Percentiles rank a stretch among this genome's conserved stretches.
phyloP scores from a whole-genome alignment of 2,797 vertebrate genomes.

The Hoplostethus mediterraneus region DNA sequence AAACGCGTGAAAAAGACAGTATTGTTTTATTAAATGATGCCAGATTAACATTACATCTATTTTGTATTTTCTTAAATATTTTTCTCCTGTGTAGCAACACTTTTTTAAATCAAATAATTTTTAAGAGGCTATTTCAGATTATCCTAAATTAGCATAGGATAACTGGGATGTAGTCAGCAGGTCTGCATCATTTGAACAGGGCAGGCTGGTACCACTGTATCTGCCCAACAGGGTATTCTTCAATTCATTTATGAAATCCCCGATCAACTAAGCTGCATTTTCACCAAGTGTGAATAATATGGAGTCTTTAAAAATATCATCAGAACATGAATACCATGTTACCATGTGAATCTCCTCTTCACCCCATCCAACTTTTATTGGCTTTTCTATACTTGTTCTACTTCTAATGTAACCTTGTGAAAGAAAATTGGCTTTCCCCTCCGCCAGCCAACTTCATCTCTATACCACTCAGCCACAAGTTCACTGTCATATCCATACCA shows the following conservation, averaged over 20 bases:
- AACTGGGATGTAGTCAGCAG: neutral
- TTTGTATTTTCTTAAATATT: too few relatives aligned
- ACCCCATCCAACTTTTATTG: too few relatives aligned
- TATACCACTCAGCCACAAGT: slow-evolving; percentile 1
- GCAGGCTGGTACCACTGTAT: neutral
- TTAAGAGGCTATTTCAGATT: neutral
- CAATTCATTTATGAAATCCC: too few relatives aligned
- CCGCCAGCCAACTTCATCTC: slow-evolving; percentile 6
- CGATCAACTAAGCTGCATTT: too few relatives aligned
- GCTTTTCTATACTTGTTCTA: neutral
- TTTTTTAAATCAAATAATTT: neutral
- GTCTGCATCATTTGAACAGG: neutral
- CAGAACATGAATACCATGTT: neutral
- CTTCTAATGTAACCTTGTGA: slow-evolving; percentile 14
- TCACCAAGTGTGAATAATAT: neutral
- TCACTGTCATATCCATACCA: slow-evolving; percentile 23
- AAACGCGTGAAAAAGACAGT: neutral
- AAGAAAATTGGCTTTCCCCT: slow-evolving; percentile 14
- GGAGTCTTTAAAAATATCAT: neutral
- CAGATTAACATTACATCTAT: neutral
- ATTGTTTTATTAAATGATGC: too few relatives aligned
- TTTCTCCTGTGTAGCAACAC: too few relatives aligned
- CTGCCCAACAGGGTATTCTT: too few relatives aligned
- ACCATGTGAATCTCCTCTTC: neutral
- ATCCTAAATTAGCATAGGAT: neutral